phyloP scores from a whole-genome alignment of 2,888 invertebrate genomes.

The Synanthedon formicaeformis region DNA sequence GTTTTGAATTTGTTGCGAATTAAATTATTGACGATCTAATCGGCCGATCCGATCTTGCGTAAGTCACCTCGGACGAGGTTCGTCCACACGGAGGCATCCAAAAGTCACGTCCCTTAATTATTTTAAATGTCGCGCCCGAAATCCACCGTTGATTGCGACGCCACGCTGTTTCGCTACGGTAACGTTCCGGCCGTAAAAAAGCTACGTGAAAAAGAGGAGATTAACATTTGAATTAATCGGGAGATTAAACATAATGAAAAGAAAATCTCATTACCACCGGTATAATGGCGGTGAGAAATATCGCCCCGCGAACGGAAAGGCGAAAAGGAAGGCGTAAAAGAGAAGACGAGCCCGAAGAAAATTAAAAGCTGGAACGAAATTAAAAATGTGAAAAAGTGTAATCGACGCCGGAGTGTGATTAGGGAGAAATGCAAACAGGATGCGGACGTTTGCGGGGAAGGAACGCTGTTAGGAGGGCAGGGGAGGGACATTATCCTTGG shows the following conservation, averaged over 20 bases:
- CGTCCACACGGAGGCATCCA: slow-evolving; percentile 5
- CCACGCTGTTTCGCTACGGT: slow-evolving; percentile 43
- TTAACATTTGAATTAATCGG: slow-evolving; percentile 72
- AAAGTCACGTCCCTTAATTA: slow-evolving; percentile 62
- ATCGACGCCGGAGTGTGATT: slow-evolving; percentile 59
- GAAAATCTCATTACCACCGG: slow-evolving; percentile 68
- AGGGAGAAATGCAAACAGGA: slow-evolving; percentile 58
- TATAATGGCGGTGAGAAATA: slow-evolving; percentile 68
- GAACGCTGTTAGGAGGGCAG: slow-evolving; percentile 6
- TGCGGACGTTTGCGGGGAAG: slow-evolving; percentile 14
- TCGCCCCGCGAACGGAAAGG: slow-evolving; percentile 43
- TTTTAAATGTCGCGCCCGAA: slow-evolving; percentile 49
- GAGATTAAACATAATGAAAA: slow-evolving; percentile 70
- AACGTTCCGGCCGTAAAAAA: slow-evolving; percentile 49
- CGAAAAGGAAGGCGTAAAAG: slow-evolving; percentile 48
- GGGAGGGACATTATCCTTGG: slow-evolving; percentile 7
- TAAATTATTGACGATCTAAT: slow-evolving; percentile 67
- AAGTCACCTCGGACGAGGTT: slow-evolving; percentile 7
- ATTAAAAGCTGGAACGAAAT: slow-evolving; percentile 68
- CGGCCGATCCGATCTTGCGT: slow-evolving; percentile 36
- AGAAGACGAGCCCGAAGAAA: slow-evolving; percentile 63
- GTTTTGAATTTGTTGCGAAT: slow-evolving; percentile 69
- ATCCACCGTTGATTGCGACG: slow-evolving; percentile 39
- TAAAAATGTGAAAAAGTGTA: slow-evolving; percentile 69
- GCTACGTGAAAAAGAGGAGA: slow-evolving; percentile 55